These are phyloP conservation scores for Heliornis fulica DNA, from an alignment of 2,113 vertebrate species.

Conservation along the genomic window DNA sequence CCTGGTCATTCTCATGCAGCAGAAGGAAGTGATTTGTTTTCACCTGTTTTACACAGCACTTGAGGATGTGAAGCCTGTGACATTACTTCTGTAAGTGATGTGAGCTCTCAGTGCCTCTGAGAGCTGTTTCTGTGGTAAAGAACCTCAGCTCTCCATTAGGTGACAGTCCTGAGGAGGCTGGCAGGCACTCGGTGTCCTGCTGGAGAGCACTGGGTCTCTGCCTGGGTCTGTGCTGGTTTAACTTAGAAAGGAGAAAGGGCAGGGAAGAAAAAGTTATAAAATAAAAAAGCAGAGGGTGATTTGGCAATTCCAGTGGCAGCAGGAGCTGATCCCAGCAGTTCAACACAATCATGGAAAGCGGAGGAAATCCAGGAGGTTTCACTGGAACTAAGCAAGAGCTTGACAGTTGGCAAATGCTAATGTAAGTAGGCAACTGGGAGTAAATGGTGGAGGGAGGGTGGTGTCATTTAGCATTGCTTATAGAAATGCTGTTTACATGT, in stretches of 20 bases:
- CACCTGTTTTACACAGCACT: background rate
- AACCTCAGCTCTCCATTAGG: background rate
- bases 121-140: background rate
- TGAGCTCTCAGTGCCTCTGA: background rate
- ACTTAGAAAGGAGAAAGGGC: background rate
- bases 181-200: background rate
- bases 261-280: no score
- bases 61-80: background rate
- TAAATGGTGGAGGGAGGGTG: background rate
- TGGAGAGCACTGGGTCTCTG: background rate
- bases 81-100: background rate
- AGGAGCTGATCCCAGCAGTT: background rate
- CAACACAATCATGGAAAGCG: background rate
- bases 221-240: background rate
- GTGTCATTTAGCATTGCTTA: background rate
- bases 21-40: background rate
- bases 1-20: background rate
- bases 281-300: background rate
- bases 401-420: conserved; percentile 34
- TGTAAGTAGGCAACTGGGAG: conserved; percentile 44
- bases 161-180: background rate
- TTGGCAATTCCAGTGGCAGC: background rate
- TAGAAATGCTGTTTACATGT: background rate
- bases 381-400: background rate
- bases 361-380: conserved; percentile 37